Percentiles rank a stretch among this genome's conserved stretches.
Conservation (phyloP, 2,888 invertebrate genomes). For the Dynastes tityus region DNA sequence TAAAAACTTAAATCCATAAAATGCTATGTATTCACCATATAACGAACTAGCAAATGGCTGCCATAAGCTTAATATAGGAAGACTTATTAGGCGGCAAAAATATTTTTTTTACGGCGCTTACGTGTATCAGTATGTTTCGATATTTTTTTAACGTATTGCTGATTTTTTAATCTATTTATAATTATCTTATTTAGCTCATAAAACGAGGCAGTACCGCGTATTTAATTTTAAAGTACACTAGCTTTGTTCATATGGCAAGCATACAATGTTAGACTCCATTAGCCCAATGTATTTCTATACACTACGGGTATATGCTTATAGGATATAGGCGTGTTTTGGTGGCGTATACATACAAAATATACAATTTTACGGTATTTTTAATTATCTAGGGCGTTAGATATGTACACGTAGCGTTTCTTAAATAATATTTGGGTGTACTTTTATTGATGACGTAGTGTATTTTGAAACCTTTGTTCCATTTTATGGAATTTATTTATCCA, state of each 20-base stretch:
- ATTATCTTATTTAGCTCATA: conserved; percentile 57
- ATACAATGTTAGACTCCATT: conserved; percentile 71
- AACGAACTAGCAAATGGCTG: conserved; percentile 73
- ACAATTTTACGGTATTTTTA: conserved; percentile 59
- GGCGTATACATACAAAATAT: conserved; percentile 58
- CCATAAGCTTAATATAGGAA: conserved; percentile 73
- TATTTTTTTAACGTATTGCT: conserved; percentile 61
- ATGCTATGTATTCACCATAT: conserved; percentile 68
- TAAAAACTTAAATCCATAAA: conserved; percentile 66
- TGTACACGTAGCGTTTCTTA: conserved; percentile 46
- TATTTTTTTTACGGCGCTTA: conserved; percentile 60
- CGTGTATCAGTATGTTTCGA: conserved; percentile 47
- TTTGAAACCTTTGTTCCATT: conserved; percentile 65
- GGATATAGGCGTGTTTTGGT: conserved; percentile 61
- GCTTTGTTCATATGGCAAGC: conserved; percentile 71
- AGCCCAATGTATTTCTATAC: conserved; percentile 67
- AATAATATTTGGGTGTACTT: conserved; percentile 61
- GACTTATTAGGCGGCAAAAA: conserved; percentile 56
- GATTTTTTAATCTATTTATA: conserved; percentile 64
- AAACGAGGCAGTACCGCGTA: conserved; percentile 34
- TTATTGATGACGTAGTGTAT: conserved; percentile 69
- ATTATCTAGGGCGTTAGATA: conserved; percentile 31
- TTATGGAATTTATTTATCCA: conserved; percentile 60
- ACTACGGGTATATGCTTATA: conserved; percentile 57
- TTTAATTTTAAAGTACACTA: conserved; percentile 59